Base-by-base conservation (phyloP, 2,888 invertebrate genomes). In the Penaeus monodon region DNA sequence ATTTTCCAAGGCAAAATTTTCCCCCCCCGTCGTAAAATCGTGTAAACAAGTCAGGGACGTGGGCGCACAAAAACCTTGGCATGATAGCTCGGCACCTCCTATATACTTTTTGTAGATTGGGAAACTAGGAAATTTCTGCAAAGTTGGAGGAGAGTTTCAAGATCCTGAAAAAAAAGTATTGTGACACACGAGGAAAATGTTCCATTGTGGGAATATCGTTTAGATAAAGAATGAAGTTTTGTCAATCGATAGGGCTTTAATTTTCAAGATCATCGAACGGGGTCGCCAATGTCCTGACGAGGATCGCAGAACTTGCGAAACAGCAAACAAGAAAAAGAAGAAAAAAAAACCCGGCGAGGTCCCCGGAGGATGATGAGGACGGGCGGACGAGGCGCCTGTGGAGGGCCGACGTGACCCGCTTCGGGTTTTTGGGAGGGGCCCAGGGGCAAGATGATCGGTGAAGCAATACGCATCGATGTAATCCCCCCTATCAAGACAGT, bases 401-500 rank as follows among this genome's bases (percentile, higher is more conserved):
- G 44, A 4, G 10, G 12, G 3, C 17, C 12, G 77, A 77, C 49
- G 68, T 77, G 77, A 49, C 44, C 3, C 77, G 84, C 29, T 65
- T 49, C 33, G 65, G 77, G 44, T 84, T 84, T 66, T 66, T 84
- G 20, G 57, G 33, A 29, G 24, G 29, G 22, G 73, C 77, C 17
- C 27, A 66, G 8, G 65, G 66, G 1, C 84, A 84, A 33, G 65
- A 22, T 77, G 17, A 77, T 84, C 22, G 84, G 84, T 4, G 66
- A 77, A 27, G n/a, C 1, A 22, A 10, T 97, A 94, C 92, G 94
- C 66, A 93, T 96, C 14, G 93, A 95, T 33, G 93, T 96, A 6
- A 97, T 98, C 93, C 93, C 95, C 33, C 98, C 98, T 0, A 95
- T 95, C 22, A 92, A 93, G 17, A 93, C 92, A 88, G 91, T 97